These are phyloP conservation scores for Lontra canadensis DNA, from an alignment of 2,113 vertebrate species.

Conservation along the genomic window DNA sequence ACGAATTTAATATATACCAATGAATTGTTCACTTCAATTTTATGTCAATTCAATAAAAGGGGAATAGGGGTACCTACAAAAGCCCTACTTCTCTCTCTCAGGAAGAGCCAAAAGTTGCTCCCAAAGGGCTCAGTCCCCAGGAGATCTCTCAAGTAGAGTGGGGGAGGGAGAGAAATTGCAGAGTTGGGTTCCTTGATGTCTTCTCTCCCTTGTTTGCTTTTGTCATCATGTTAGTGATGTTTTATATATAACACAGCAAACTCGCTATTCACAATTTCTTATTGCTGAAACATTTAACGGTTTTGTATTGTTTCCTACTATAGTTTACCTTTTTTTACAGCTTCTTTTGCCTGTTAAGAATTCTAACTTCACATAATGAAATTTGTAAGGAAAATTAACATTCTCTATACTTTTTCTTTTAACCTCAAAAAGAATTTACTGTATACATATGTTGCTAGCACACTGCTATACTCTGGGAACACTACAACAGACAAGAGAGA, in stretches of 20 bases:
- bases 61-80: rapidly evolving
- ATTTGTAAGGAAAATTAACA: not conserved
- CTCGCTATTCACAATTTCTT: not conserved
- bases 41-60: not conserved
- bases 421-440: not conserved
- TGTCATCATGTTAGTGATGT: not conserved
- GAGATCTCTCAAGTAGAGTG: not conserved
- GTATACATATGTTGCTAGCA: not conserved
- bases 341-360: not conserved
- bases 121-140: not conserved
- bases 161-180: rapidly evolving
- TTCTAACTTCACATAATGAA: not conserved
- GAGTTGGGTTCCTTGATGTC: not conserved
- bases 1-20: not conserved
- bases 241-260: not conserved
- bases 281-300: not conserved
- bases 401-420: not conserved
- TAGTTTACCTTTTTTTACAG: not conserved
- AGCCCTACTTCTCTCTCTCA: not conserved
- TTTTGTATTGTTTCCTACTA: not conserved
- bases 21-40: not conserved
- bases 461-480: not conserved
- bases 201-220: not conserved
- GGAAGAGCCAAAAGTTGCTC: not conserved
- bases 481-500: not conserved